Evolutionary conservation across 2,113 vertebrate genomes (phyloP).

Genomic region (Chlorodrepanis virens): DNA sequence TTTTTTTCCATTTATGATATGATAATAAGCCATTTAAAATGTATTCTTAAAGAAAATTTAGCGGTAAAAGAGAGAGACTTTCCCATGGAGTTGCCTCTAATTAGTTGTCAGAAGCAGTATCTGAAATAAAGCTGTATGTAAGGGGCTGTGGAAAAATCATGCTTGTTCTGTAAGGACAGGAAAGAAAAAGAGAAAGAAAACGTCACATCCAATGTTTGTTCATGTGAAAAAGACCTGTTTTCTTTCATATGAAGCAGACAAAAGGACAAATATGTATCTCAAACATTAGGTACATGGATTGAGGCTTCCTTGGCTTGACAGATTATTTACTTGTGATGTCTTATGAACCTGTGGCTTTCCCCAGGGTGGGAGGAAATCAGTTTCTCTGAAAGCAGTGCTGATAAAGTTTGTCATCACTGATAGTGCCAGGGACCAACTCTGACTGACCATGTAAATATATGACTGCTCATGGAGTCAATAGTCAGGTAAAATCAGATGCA

Average conservation of each 20-base stretch:
- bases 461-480: not conserved
- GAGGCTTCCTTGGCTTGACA: not conserved
- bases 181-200: not conserved
- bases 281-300: not conserved
- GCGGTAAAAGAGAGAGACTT: not conserved
- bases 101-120: not conserved
- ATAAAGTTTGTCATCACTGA: not conserved
- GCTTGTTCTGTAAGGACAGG: not conserved
- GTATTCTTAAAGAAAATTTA: not conserved
- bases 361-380: not conserved
- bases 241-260: not conserved
- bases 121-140: not conserved
- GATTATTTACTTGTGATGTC: not conserved
- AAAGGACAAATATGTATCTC: not conserved
- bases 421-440: not conserved
- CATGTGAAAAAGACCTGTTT: not conserved
- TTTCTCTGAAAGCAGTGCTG: not conserved
- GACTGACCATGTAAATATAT: not conserved
- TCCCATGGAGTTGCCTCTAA: not conserved
- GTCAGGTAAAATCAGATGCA: not conserved
- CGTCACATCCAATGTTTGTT: not conserved
- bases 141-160: not conserved
- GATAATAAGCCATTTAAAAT: not conserved
- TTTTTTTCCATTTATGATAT: not conserved
- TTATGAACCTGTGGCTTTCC: not conserved